Percentiles rank a stretch among this genome's conserved stretches.
Conservation (phyloP, 2,888 invertebrate species). For the Bembecia ichneumoniformis region DNA sequence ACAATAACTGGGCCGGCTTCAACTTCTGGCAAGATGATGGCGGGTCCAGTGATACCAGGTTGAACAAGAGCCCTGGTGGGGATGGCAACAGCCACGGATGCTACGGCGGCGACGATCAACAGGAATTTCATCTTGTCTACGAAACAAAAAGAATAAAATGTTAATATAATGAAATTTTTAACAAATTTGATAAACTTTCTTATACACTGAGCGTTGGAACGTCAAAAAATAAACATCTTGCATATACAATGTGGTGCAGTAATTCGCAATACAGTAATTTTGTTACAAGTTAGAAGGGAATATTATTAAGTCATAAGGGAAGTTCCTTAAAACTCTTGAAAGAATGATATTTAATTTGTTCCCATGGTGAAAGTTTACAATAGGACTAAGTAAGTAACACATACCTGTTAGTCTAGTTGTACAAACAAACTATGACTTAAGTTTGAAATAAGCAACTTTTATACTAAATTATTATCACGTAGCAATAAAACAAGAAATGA, state of each 20-base stretch:
- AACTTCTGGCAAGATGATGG: not conserved
- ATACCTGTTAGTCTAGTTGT: conserved; percentile 3
- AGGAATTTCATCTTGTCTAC: conserved; percentile 11
- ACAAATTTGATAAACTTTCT: too few species aligned
- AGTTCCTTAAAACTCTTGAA: too few species aligned
- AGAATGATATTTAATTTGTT: too few species aligned
- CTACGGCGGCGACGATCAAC: conserved; percentile 13
- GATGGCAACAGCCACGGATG: conserved; percentile 16
- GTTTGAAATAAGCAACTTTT: not conserved
- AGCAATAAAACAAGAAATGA: not conserved
- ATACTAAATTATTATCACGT: conserved; percentile 1
- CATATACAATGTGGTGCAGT: too few species aligned
- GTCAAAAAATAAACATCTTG: too few species aligned
- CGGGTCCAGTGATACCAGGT: conserved; percentile 1
- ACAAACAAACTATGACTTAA: not conserved
- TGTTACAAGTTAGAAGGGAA: too few species aligned
- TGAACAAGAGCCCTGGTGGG: not conserved
- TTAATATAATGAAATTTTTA: not conserved
- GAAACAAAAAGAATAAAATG: not conserved
- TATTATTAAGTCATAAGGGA: too few species aligned
- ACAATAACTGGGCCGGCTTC: conserved; percentile 2
- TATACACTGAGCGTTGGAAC: too few species aligned
- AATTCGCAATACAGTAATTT: too few species aligned
- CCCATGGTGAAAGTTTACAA: too few species aligned
- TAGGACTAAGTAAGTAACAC: not conserved